phyloP scores from a whole-genome alignment of 2,888 invertebrate species.

The Leptinotarsa juncta region DNA sequence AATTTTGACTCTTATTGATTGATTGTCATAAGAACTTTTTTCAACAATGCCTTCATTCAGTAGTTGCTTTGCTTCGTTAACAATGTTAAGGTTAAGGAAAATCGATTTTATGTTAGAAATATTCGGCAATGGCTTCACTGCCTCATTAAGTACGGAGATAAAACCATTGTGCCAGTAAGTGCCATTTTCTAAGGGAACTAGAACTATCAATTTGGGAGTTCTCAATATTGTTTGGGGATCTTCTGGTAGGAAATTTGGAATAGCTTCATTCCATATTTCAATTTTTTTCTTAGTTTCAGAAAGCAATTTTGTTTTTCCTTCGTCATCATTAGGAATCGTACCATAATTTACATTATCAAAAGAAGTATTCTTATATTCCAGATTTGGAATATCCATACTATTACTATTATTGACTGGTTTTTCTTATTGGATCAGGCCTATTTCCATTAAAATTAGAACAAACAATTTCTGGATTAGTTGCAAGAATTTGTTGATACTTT shows the following conservation, averaged over 20 bases:
- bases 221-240: constrained; percentile 35
- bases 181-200: constrained; percentile 22
- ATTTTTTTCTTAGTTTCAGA: too few relatives aligned
- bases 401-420: too few relatives aligned
- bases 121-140: constrained; percentile 21
- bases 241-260: constrained; percentile 33
- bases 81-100: constrained; percentile 43
- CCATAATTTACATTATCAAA: too few relatives aligned
- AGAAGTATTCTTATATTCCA: too few relatives aligned
- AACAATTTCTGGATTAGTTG: too few relatives aligned
- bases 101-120: constrained; percentile 27
- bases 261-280: constrained; percentile 23
- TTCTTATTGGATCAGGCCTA: too few relatives aligned
- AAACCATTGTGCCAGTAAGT: constrained; percentile 28
- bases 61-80: constrained; percentile 1
- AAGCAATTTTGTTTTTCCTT: too few relatives aligned
- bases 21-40: constrained; percentile 10
- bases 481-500: too few relatives aligned
- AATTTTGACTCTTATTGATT: constrained; percentile 29
- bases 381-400: too few relatives aligned
- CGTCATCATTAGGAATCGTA: constrained; percentile 28
- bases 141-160: constrained; percentile 27
- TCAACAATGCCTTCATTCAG: constrained; percentile 19
- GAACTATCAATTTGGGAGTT: constrained; percentile 24
- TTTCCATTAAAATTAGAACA: too few relatives aligned